Conservation (phyloP, 2,797 vertebrate species). For the Oreochromis grahami region DNA sequence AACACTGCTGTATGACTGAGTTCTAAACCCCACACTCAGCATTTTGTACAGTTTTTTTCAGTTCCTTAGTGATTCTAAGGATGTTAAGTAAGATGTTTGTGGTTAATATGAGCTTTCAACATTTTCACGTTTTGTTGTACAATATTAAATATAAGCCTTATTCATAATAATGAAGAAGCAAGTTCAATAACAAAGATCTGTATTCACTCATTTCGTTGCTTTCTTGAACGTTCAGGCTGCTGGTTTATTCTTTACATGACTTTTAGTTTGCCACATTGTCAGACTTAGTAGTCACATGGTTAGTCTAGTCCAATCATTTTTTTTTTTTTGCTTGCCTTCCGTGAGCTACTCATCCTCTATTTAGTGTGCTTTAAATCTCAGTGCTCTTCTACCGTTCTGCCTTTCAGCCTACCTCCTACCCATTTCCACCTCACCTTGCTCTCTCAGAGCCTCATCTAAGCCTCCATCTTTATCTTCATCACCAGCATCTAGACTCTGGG, state of each 20-base stretch:
- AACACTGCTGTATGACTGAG: not conserved
- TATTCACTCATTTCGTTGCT: not conserved
- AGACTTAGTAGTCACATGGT: not conserved
- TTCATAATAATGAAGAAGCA: not conserved
- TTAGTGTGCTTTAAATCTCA: rapidly evolving
- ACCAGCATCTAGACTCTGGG: not conserved
- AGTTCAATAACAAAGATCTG: not conserved
- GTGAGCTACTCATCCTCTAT: not conserved
- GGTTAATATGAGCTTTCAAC: not conserved
- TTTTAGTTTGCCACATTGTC: not conserved
- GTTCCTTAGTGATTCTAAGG: not conserved
- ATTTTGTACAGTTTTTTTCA: not conserved
- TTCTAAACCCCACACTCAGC: not conserved
- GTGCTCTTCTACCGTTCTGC: not conserved
- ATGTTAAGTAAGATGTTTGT: not conserved
- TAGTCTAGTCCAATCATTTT: not conserved
- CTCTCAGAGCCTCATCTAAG: not conserved
- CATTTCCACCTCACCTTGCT: not conserved
- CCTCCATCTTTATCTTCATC: not conserved
- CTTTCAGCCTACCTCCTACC: not conserved
- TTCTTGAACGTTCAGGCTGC: not conserved
- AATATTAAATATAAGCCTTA: not conserved
- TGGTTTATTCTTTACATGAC: not conserved
- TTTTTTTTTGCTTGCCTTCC: not conserved
- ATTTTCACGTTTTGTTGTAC: not conserved